Conservation (phyloP, 2,797 vertebrate genomes). For the Morelia viridis region DNA sequence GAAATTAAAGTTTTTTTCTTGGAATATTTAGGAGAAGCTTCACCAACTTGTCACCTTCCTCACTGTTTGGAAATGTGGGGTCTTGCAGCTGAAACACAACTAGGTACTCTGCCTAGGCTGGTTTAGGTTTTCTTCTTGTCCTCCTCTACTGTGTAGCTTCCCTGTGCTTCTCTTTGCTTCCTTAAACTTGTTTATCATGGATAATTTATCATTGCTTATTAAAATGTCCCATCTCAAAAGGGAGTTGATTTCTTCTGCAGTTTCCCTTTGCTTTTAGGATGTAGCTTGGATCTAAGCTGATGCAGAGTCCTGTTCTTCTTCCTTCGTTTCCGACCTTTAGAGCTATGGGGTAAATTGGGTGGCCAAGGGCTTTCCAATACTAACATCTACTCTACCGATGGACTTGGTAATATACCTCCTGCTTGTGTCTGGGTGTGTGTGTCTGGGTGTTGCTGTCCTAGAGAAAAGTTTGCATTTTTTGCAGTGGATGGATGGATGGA, state of each 20-base stretch:
- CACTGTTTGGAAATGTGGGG: not conserved
- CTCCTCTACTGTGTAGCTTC: not conserved
- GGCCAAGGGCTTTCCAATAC: conserved; percentile 81
- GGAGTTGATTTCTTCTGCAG: not conserved
- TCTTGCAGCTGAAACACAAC: not conserved
- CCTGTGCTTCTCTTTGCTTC: not conserved
- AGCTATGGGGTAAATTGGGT: conserved; percentile 81
- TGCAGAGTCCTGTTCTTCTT: conserved; percentile 50
- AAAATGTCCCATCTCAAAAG: not conserved
- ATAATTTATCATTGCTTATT: not conserved
- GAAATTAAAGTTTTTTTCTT: not conserved
- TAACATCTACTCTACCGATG: conserved; percentile 88
- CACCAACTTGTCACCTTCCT: not conserved
- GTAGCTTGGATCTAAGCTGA: conserved; percentile 50
- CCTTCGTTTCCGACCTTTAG: conserved; percentile 78
- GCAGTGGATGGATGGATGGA: not conserved
- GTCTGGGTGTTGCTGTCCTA: conserved; percentile 2
- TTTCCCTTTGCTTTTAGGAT: conserved; percentile 46
- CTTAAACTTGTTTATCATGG: not conserved
- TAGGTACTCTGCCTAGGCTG: not conserved
- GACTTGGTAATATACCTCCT: conserved; percentile 81
- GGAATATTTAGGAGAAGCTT: not conserved
- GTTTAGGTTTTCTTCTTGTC: not conserved
- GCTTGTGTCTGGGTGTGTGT: too few species aligned
- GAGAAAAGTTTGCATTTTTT: conserved; percentile 53